Evolutionary conservation across 2,113 vertebrate species (phyloP).

Genomic region (Glaucidium brasilianum): DNA sequence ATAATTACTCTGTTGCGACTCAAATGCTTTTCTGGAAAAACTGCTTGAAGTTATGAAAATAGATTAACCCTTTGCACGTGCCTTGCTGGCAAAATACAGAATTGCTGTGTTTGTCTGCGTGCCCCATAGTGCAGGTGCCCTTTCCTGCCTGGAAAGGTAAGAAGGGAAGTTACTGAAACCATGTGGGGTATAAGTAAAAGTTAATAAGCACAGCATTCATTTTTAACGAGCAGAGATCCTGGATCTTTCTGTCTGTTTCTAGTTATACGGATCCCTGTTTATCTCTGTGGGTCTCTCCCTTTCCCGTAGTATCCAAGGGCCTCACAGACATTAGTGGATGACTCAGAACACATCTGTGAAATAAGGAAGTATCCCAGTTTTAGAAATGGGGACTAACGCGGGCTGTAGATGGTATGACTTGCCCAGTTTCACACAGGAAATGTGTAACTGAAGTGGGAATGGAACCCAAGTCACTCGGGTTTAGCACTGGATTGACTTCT

Average conservation of each 20-base stretch:
- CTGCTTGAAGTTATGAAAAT: background rate
- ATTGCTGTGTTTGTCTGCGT: background rate
- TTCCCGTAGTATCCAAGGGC: background rate
- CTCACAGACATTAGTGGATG: background rate
- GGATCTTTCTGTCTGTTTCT: background rate
- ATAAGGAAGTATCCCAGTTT: background rate
- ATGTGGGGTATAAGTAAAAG: background rate
- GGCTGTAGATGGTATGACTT: background rate
- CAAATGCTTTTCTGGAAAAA: background rate
- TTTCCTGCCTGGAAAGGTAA: background rate
- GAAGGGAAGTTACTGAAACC: background rate
- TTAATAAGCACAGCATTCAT: background rate
- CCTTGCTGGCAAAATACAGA: background rate
- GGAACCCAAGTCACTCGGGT: background rate
- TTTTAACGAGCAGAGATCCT: background rate
- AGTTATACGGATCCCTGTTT: background rate
- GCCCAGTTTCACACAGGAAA: conserved; percentile 30
- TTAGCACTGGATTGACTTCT: background rate
- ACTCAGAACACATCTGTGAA: conserved; percentile 23
- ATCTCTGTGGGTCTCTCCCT: background rate
- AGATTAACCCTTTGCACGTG: background rate
- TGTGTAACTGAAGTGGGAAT: background rate
- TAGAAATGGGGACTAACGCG: background rate
- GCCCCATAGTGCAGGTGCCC: background rate
- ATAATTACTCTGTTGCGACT: background rate